Conservation (phyloP, 2,888 invertebrate genomes). For the Agrenia bidenticulata region DNA sequence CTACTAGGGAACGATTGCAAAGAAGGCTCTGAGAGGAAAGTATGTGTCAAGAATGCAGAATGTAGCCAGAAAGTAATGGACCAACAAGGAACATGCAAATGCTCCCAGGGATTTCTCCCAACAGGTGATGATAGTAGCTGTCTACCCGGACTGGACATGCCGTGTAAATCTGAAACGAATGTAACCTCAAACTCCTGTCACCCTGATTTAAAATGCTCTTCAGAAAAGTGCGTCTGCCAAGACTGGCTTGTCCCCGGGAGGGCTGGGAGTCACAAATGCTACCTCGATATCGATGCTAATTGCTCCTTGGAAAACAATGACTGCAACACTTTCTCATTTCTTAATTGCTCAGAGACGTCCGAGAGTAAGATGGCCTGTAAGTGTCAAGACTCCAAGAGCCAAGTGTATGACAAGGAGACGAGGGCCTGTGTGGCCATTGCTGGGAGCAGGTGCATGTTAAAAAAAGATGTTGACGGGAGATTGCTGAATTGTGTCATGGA, state of each 20-base stretch:
- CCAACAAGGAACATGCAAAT: slow-evolving; percentile 16
- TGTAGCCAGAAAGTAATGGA: slow-evolving; percentile 16
- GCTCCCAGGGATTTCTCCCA: slow-evolving; percentile 20
- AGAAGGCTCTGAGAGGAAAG: slow-evolving; percentile 3
- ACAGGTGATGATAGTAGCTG: slow-evolving; percentile 21
- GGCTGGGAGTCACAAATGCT: slow-evolving; percentile 13
- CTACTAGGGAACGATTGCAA: slow-evolving; percentile 24
- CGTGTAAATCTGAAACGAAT: slow-evolving; percentile 9
- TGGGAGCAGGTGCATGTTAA: slow-evolving; percentile 13
- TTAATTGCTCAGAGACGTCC: slow-evolving; percentile 27
- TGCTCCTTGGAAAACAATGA: slow-evolving; percentile 20
- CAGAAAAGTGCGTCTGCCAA: neutral
- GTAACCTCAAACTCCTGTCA: slow-evolving; percentile 17
- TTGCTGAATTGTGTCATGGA: slow-evolving; percentile 24
- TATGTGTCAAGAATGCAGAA: slow-evolving; percentile 26
- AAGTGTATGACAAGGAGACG: slow-evolving; percentile 21
- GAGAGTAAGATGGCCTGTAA: slow-evolving; percentile 13
- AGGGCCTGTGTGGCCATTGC: slow-evolving; percentile 27
- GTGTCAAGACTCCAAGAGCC: slow-evolving; percentile 20
- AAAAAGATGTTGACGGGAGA: neutral
- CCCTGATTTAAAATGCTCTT: slow-evolving; percentile 26
- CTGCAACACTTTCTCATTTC: slow-evolving; percentile 29
- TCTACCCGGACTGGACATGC: slow-evolving; percentile 22
- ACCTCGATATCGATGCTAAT: slow-evolving; percentile 23
- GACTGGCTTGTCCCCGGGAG: neutral